These are phyloP conservation scores for Hippocampus kuda DNA, from an alignment of 2,797 vertebrate genomes.

Conservation along the genomic window DNA sequence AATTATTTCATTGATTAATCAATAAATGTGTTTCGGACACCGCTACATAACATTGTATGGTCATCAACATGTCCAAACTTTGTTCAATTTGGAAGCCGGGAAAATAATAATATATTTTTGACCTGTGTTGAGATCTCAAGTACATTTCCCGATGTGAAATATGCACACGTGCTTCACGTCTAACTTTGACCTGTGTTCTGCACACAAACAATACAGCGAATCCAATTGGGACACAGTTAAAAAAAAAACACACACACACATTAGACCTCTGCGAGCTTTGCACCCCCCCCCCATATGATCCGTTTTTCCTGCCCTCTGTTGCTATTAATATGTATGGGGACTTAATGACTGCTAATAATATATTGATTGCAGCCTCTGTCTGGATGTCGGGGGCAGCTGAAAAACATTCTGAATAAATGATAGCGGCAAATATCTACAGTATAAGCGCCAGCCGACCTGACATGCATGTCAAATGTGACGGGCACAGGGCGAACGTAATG, in stretches of 20 bases:
- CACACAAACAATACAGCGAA: constrained; percentile 8
- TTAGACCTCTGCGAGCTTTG: constrained; percentile 22
- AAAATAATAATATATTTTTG: too few relatives aligned
- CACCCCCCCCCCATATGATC: constrained; percentile 14
- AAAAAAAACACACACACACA: neutral
- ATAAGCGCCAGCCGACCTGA: constrained; percentile 41
- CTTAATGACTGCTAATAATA: constrained; percentile 60
- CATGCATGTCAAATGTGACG: constrained; percentile 35
- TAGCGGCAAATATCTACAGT: constrained; percentile 17
- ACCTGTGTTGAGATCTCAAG: neutral
- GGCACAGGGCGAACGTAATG: constrained; percentile 40
- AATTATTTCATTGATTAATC: too few relatives aligned
- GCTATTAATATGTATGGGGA: constrained; percentile 55
- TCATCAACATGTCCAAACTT: too few relatives aligned
- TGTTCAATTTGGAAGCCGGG: too few relatives aligned
- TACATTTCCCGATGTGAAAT: neutral
- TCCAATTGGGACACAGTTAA: neutral
- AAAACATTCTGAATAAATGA: constrained; percentile 58
- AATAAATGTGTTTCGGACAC: too few relatives aligned
- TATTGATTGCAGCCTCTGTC: constrained; percentile 56
- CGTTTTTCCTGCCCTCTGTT: constrained; percentile 18
- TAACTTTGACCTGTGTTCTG: neutral
- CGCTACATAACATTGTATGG: too few relatives aligned
- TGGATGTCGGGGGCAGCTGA: constrained; percentile 43
- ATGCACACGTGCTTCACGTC: too few relatives aligned